phyloP scores from a whole-genome alignment of 2,888 invertebrate genomes.

The Operophtera brumata region DNA sequence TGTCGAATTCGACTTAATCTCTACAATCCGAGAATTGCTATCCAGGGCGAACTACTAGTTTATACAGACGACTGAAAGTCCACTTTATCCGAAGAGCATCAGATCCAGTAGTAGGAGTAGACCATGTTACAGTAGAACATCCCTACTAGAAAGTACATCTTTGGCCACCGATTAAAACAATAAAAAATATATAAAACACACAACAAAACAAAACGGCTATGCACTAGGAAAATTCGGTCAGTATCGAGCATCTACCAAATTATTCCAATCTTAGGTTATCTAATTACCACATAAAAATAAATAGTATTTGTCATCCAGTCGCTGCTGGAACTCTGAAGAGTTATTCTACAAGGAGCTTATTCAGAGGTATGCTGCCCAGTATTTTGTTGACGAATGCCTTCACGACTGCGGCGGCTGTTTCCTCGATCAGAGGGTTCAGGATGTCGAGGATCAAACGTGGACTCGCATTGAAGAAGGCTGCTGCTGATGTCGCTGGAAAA shows the following conservation, averaged over 20 bases:
- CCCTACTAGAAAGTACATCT: slow-evolving; percentile 4
- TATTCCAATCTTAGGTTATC: background rate
- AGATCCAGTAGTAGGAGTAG: too few relatives aligned
- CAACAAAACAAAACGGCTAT: background rate
- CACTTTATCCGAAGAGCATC: too few relatives aligned
- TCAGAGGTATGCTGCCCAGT: slow-evolving; percentile 79
- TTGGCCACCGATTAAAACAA: slow-evolving; percentile 1
- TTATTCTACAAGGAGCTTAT: slow-evolving; percentile 73
- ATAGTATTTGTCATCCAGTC: background rate
- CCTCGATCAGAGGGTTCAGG: slow-evolving; percentile 85
- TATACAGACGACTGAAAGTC: too few relatives aligned
- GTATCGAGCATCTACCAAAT: background rate
- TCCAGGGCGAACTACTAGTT: too few relatives aligned
- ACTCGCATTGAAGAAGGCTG: slow-evolving; percentile 85
- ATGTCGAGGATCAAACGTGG: slow-evolving; percentile 84
- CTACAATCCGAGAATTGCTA: too few relatives aligned
- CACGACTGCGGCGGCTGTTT: slow-evolving; percentile 82
- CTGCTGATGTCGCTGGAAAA: slow-evolving; percentile 83
- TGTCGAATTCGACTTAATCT: too few relatives aligned
- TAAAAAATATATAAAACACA: background rate
- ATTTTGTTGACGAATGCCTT: slow-evolving; percentile 82
- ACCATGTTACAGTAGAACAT: too few relatives aligned
- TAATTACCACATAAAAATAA: background rate
- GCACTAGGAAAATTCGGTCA: background rate
- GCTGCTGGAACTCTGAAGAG: background rate